Base-by-base conservation (phyloP, 2,888 invertebrate species). In the Trachelus troglodyta region DNA sequence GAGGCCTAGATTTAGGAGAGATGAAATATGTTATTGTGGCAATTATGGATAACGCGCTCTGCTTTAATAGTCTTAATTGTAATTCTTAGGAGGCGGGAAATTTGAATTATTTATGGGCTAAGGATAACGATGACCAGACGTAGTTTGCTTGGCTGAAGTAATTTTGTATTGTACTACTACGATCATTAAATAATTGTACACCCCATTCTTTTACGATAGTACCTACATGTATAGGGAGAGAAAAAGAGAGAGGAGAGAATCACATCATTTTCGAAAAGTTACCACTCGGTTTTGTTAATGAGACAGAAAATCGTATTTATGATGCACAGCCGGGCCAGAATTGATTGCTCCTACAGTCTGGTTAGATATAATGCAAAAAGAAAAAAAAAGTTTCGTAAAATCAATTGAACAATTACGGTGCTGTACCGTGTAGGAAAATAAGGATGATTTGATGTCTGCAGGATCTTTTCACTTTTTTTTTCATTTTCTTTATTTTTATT, bases 51-150 rank as follows among this genome's bases (percentile, higher is more conserved):
- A 15, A 56, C 6, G 56, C 9, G 6, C 6, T 56, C 2, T 23
- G 56, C 79, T 81, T 83, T 81, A 83, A 81, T 82, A 83, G 81
- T 83, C 83, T 85, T 84, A 82, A 80, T 79, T 81, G 82, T 84
- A 79, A 79, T 83, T 87, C 82, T 86, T 83, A 79, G 80, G 80
- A 79, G 80, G 80, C 78, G 79, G 83, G 82, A 84, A 80, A 84
- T 82, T 85, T 87, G 87, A 87, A 87, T 87, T 87, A 86, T 86
- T 87, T 86, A 87, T 87, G 78, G 83, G 79, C 79, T 77, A 82
- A 80, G 84, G 80, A 85, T 40, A 40, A 23, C 40, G 6, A 15
- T 40, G 15, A 40, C 15, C 15, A 40, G 40, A 40, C 15, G 6
- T 40, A 9, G 6, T 23, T 40, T 1, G 40, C 15, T 40, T 4